Evolutionary conservation across 2,888 invertebrate genomes (phyloP).

Genomic region (Myopa tessellatipennis): DNA sequence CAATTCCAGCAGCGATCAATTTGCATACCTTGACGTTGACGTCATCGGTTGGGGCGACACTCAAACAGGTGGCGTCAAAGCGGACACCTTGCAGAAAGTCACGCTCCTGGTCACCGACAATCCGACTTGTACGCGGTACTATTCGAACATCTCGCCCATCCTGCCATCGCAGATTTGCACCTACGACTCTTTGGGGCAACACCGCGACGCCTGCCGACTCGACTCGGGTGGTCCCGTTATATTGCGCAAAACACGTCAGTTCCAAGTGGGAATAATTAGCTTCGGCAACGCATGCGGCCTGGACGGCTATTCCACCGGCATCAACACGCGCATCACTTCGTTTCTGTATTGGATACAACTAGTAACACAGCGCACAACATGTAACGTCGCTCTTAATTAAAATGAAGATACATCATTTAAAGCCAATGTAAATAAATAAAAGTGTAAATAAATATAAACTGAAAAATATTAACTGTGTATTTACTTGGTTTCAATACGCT

Average conservation of each 20-base stretch:
- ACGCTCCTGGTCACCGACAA: constrained; percentile 62
- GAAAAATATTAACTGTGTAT: not conserved
- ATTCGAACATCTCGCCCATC: constrained; percentile 43
- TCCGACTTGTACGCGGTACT: constrained; percentile 49
- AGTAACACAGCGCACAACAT: not conserved
- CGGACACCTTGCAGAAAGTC: constrained; percentile 69
- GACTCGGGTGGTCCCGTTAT: constrained; percentile 72
- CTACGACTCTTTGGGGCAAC: constrained; percentile 55
- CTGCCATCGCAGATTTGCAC: constrained; percentile 55
- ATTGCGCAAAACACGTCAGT: constrained; percentile 65
- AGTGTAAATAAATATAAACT: not conserved
- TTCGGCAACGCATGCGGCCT: constrained; percentile 70
- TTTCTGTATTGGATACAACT: not conserved
- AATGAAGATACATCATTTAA: not conserved
- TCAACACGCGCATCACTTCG: constrained; percentile 70
- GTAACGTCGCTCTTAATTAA: not conserved
- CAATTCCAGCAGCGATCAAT: constrained; percentile 46
- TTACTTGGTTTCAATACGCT: not conserved
- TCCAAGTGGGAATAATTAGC: constrained; percentile 71
- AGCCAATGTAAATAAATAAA: too few species aligned
- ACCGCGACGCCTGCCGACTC: constrained; percentile 69
- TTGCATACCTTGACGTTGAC: constrained; percentile 52
- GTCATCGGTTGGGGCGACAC: constrained; percentile 71
- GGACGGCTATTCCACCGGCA: constrained; percentile 63
- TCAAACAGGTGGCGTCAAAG: constrained; percentile 68